phyloP scores from a whole-genome alignment of 1,140 invertebrate genomes.

The Drosophila micromelanica region DNA sequence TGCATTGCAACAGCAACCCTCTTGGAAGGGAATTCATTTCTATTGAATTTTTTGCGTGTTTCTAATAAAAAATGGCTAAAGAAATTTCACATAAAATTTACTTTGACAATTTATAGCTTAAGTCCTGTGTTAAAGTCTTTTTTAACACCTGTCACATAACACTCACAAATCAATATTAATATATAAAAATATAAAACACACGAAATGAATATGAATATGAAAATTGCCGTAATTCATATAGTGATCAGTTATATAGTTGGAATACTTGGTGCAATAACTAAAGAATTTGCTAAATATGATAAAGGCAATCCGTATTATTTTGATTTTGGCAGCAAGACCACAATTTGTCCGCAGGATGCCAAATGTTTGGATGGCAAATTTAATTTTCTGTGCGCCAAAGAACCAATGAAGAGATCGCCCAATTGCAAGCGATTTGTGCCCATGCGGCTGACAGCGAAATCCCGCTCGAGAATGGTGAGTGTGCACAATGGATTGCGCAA shows the following conservation, averaged over 20 bases:
- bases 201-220: constrained; percentile 7
- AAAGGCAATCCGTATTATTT: constrained; percentile 29
- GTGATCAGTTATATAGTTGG: neutral
- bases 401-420: neutral
- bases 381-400: constrained; percentile 26
- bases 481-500: constrained; percentile 48
- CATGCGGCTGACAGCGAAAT: neutral
- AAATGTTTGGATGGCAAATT: constrained; percentile 27
- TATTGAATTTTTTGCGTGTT: constrained; percentile 37
- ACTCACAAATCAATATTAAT: neutral
- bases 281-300: neutral
- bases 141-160: neutral
- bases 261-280: neutral
- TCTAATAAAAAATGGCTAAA: neutral
- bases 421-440: constrained; percentile 33
- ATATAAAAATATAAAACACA: neutral
- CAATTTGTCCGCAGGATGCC: constrained; percentile 8
- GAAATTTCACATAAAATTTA: constrained; percentile 37
- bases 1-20: constrained; percentile 46
- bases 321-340: constrained; percentile 28
- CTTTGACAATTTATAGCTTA: constrained; percentile 51
- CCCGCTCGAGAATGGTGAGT: constrained; percentile 12
- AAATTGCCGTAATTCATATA: neutral
- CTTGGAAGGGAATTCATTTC: constrained; percentile 27
- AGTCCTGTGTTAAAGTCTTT: constrained; percentile 2